Conservation (phyloP, 2,888 invertebrate species). For the Tachina lurida region DNA sequence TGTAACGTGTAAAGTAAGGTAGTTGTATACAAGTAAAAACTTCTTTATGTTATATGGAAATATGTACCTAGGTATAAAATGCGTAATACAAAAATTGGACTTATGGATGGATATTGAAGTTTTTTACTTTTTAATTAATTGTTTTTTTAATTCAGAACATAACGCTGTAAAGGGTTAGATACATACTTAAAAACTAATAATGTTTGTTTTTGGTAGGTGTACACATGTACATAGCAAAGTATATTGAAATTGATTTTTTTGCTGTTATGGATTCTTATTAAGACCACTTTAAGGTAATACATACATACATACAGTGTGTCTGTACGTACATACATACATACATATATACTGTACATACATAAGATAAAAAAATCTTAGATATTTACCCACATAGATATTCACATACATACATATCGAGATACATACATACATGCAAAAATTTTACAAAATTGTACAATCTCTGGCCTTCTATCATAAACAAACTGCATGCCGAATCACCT, state of each 20-base stretch:
- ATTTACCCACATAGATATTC: not conserved
- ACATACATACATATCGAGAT: not conserved
- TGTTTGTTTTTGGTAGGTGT: conserved; percentile 21
- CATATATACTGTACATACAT: too few species aligned
- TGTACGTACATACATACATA: conserved; percentile 21
- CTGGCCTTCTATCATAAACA: not conserved
- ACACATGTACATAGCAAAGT: not conserved
- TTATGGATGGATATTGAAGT: not conserved
- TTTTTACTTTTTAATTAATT: not conserved
- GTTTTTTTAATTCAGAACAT: conserved; percentile 64
- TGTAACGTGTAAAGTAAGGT: too few species aligned
- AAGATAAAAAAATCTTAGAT: not conserved
- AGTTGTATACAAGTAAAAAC: too few species aligned
- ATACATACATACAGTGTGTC: not conserved
- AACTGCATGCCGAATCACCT: conserved; percentile 14
- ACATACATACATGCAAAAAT: not conserved
- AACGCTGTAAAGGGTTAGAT: conserved; percentile 57
- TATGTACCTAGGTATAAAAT: not conserved
- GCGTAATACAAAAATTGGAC: not conserved
- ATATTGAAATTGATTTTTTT: conserved; percentile 53
- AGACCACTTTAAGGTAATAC: not conserved
- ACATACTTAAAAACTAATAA: conserved; percentile 61
- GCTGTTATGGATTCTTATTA: conserved; percentile 35
- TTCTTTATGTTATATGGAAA: not conserved
- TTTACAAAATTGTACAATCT: not conserved